phyloP scores from a whole-genome alignment of 2,797 vertebrate genomes.

The Falco concolor region DNA sequence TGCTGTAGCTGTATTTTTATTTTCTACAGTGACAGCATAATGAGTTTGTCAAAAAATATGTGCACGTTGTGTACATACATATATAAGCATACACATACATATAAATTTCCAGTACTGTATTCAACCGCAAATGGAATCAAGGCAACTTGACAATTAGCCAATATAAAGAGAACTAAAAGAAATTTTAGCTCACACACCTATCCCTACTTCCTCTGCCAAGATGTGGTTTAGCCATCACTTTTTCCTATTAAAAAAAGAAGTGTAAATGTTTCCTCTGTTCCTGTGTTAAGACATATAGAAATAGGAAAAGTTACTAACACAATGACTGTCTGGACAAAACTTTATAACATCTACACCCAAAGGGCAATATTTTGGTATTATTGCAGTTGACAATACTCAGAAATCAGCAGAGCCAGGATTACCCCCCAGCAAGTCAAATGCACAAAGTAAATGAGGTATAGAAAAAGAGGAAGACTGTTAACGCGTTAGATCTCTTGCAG shows the following conservation, averaged over 20 bases:
- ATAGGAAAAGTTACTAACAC: neutral
- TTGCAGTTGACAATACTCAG: neutral
- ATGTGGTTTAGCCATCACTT: slow-evolving; percentile 49
- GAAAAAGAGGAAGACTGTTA: neutral
- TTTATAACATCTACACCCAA: neutral
- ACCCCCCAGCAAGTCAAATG: neutral
- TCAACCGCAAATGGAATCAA: neutral
- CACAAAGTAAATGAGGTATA: neutral
- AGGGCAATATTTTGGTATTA: neutral
- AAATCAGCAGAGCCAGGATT: neutral
- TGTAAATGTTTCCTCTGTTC: slow-evolving; percentile 34
- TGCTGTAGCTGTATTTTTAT: neutral
- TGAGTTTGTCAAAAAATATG: neutral
- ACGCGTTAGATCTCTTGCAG: neutral
- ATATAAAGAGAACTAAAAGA: slow-evolving; percentile 9
- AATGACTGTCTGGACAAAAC: neutral
- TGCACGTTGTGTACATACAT: rapidly evolving
- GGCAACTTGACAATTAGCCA: slow-evolving; percentile 19
- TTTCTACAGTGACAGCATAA: neutral
- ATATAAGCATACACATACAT: neutral
- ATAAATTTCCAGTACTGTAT: neutral
- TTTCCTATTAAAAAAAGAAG: slow-evolving; percentile 17
- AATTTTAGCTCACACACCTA: neutral
- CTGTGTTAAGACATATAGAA: slow-evolving; percentile 2
- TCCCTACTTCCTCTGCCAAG: neutral